A percentile compares a stretch with the other conserved stretches of the same genome.
phyloP scores from a whole-genome alignment of 1,140 invertebrate species.

The Drosophila repletoides region DNA sequence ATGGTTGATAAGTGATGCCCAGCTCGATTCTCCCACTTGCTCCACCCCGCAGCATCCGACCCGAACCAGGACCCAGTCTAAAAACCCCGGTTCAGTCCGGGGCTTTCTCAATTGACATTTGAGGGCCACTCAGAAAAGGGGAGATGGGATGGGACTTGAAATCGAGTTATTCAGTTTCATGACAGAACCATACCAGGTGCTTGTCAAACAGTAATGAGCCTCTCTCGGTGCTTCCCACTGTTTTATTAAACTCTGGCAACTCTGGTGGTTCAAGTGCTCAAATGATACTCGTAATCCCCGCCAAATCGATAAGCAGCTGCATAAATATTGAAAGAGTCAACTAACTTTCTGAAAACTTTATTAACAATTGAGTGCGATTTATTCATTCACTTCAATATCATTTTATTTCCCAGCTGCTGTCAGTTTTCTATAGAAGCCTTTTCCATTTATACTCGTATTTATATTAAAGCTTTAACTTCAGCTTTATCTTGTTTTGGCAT shows the following conservation, averaged over 20 bases:
- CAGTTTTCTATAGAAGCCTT: too few relatives aligned
- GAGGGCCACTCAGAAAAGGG: not conserved
- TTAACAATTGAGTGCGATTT: too few relatives aligned
- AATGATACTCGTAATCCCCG: conserved; percentile 6
- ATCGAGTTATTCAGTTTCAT: not conserved
- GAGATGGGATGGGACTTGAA: not conserved
- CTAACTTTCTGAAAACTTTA: conserved; percentile 5
- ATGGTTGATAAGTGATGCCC: conserved; percentile 74
- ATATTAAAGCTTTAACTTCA: too few relatives aligned
- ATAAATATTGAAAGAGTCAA: conserved; percentile 1
- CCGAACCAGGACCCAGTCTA: too few relatives aligned
- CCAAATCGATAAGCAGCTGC: conserved; percentile 17
- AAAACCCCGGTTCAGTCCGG: too few relatives aligned
- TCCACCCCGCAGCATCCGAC: conserved; percentile 8
- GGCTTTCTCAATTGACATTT: not conserved
- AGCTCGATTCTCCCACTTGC: too few relatives aligned
- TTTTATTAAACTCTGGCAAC: conserved; percentile 1
- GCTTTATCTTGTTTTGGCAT: too few relatives aligned
- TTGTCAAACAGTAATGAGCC: conserved; percentile 39
- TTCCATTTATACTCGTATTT: too few relatives aligned
- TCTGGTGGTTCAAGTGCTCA: not conserved
- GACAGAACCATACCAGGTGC: conserved; percentile 18
- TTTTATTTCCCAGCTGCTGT: too few relatives aligned
- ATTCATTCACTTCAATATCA: too few relatives aligned
- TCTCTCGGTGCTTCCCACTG: conserved; percentile 11